phyloP scores from a whole-genome alignment of 2,113 vertebrate species.

The Spilogale gracilis region DNA sequence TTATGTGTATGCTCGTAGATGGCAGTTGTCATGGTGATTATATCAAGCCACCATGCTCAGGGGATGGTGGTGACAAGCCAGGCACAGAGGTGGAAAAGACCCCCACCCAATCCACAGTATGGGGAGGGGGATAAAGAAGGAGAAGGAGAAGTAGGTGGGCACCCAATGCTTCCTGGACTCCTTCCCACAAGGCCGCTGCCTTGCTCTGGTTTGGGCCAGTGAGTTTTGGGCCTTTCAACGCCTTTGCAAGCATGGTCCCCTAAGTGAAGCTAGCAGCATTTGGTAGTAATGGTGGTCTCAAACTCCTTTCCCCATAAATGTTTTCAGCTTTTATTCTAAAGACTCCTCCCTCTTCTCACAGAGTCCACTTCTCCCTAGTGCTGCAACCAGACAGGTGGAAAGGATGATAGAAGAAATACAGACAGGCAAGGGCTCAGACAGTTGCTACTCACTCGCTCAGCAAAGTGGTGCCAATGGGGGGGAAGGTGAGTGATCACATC shows the following conservation, averaged over 20 bases:
- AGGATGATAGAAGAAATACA: background rate
- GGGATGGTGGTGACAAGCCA: constrained; percentile 86
- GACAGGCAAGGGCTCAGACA: background rate
- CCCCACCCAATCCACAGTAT: constrained; percentile 78
- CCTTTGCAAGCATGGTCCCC: background rate
- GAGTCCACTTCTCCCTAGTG: too few relatives aligned
- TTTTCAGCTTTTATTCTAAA: background rate
- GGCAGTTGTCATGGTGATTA: constrained; percentile 97
- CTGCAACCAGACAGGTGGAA: too few relatives aligned
- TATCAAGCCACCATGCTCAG: constrained; percentile 92
- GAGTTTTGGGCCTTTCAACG: background rate
- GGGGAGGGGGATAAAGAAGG: background rate
- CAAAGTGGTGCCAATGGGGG: background rate
- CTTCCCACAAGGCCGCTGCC: background rate
- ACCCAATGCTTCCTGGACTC: constrained; percentile 64
- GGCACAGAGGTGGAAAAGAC: constrained; percentile 86
- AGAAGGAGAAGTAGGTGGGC: background rate
- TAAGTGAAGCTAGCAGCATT: background rate
- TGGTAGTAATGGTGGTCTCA: background rate
- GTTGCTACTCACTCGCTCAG: background rate
- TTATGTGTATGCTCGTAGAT: constrained; percentile 96
- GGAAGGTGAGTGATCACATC: constrained; percentile 19
- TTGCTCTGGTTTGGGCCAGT: background rate
- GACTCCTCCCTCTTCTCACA: background rate
- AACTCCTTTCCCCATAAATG: background rate